phyloP scores from a whole-genome alignment of 2,888 invertebrate genomes.

The Oscheius sp. region DNA sequence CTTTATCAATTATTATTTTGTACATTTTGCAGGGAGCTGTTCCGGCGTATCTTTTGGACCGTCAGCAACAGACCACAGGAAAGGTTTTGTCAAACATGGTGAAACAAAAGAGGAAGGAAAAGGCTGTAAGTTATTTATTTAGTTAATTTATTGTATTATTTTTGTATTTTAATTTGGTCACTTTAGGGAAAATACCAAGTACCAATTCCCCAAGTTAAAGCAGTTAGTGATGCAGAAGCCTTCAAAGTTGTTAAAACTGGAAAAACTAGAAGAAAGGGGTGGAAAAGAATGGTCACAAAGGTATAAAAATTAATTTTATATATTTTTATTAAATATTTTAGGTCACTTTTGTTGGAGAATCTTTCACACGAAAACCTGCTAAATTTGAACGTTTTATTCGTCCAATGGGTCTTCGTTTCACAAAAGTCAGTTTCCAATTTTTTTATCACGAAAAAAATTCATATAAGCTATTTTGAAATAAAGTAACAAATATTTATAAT shows the following conservation, averaged over 20 bases:
- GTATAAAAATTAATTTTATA: constrained; percentile 79
- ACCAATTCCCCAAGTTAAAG: constrained; percentile 96
- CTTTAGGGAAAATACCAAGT: constrained; percentile 95
- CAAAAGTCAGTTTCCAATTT: constrained; percentile 55
- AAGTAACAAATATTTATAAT: too few species aligned
- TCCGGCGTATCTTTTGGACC: constrained; percentile 95
- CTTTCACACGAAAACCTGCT: constrained; percentile 97
- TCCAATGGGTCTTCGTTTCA: constrained; percentile 82
- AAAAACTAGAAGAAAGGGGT: constrained; percentile 81
- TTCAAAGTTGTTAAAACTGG: constrained; percentile 80
- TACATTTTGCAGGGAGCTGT: constrained; percentile 81
- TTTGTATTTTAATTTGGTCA: neutral
- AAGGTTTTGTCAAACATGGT: constrained; percentile 98
- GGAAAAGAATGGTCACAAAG: constrained; percentile 99
- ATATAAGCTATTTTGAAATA: too few species aligned
- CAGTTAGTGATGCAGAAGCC: constrained; percentile 95
- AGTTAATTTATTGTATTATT: neutral
- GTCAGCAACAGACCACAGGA: constrained; percentile 91
- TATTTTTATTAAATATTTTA: constrained; percentile 13
- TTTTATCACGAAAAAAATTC: too few species aligned
- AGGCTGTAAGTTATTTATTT: constrained; percentile 83
- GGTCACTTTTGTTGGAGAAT: constrained; percentile 88
- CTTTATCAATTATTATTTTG: neutral
- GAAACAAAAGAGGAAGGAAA: constrained; percentile 98
- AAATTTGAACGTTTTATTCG: constrained; percentile 98